Evolutionary conservation across 2,113 vertebrate genomes (phyloP), one percentile per base, ranked within the genome.

Genomic region (Mystacornis crossleyi): DNA sequence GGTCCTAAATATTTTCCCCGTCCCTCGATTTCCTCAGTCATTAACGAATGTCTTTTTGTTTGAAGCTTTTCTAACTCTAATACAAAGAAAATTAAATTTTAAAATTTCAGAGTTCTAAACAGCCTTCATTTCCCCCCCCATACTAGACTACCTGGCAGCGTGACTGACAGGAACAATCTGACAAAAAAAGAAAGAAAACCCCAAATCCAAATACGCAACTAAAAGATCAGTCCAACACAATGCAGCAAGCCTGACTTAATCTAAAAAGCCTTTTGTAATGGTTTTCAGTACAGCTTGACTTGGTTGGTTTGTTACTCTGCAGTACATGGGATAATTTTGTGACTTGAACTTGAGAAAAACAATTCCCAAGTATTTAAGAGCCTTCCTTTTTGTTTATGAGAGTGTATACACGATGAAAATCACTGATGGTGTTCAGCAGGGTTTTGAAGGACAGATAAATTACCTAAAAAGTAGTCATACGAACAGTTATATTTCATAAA

Each of bases 141-240:
- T 25, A 53, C 36, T 48, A 23, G 19, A 14, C 24, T 24, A 72
- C 8, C 28, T 42, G 31, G 9, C 14, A 93, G 31, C 31, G 51
- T 0, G 0, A 73, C 31, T 42, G 25, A 36, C 5, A 29, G 8
- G 9, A 9, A 92, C 8, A 83, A 38, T 7, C 4, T 18, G n/a
- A 70, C 26, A 12, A 31, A 70, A 80, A 73, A 34, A 29, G 10
- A 57, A 65, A 25, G 33, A 42, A 81, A 51, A 20, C 5, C 3
- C 8, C 36, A 81, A 71, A 81, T 47, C 15, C 14, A 78, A 86
- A 26, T 19, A 71, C 1, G 8, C 25, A 64, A 65, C 1, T 2
- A 33, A 62, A 69, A 66, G 5, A 74, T 38, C 20, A 40, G 21
- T 33, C 61, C 16, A 54, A 69, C 29, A 66, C 36, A 57, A 71